Evolutionary conservation across 1,140 invertebrate genomes (phyloP).

Genomic region (Bombyx mandarina): DNA sequence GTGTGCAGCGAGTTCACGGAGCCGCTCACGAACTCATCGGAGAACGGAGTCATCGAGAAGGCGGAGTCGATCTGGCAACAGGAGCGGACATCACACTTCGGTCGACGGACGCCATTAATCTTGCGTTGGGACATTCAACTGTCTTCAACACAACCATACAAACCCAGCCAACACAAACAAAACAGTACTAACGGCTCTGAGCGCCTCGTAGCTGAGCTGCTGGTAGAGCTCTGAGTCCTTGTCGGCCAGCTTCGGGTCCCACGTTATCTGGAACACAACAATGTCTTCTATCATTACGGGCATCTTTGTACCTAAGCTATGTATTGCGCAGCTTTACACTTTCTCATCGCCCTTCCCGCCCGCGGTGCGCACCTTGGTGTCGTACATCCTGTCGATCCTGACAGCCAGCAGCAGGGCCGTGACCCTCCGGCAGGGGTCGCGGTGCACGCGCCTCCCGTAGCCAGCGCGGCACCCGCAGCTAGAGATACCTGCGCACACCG

Average conservation of each 20-base stretch:
- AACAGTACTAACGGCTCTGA: slow-evolving; percentile 80
- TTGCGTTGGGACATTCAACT: background rate
- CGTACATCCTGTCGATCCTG: slow-evolving; percentile 86
- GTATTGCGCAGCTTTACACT: background rate
- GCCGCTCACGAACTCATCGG: slow-evolving; percentile 86
- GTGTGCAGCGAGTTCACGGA: slow-evolving; percentile 87
- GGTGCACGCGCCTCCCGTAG: slow-evolving; percentile 82
- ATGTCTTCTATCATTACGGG: background rate
- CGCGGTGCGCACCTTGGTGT: slow-evolving; percentile 70
- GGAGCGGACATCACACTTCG: background rate
- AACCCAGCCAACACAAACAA: background rate
- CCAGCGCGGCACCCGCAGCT: slow-evolving; percentile 90
- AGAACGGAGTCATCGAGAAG: slow-evolving; percentile 91
- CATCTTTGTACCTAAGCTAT: background rate
- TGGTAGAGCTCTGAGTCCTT: slow-evolving; percentile 85
- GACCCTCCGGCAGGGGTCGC: slow-evolving; percentile 82
- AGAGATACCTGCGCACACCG: slow-evolving; percentile 79
- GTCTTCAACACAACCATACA: background rate
- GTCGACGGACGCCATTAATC: background rate
- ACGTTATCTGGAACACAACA: slow-evolving; percentile 72
- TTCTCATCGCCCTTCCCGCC: background rate
- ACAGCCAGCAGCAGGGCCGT: slow-evolving; percentile 85
- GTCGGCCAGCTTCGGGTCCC: slow-evolving; percentile 81
- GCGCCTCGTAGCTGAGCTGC: slow-evolving; percentile 86
- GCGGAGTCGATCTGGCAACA: slow-evolving; percentile 83